Percentiles rank a stretch among this genome's conserved stretches.
These are phyloP conservation scores for Eretmochelys imbricata DNA, from an alignment of 2,113 vertebrate species.

Conservation along the genomic window DNA sequence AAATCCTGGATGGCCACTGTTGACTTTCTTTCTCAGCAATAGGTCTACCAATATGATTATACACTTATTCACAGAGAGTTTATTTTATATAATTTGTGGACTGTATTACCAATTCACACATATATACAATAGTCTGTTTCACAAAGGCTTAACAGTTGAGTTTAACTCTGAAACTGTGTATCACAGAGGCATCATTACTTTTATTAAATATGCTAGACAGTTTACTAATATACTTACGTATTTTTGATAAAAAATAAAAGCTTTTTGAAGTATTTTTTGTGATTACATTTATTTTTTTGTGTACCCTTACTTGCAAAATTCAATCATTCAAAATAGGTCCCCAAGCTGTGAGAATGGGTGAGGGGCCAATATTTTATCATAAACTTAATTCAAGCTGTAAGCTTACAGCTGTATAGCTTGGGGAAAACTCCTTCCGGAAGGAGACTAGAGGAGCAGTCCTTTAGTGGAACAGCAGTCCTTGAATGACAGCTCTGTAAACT, in stretches of 20 bases:
- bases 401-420: neutral
- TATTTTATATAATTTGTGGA: neutral
- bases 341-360: neutral
- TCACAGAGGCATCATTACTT: neutral
- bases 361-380: neutral
- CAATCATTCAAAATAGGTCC: neutral
- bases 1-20: neutral
- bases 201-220: neutral
- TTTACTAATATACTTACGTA: neutral
- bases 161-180: neutral
- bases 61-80: neutral
- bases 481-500: neutral
- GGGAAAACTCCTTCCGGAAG: neutral
- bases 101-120: neutral
- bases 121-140: neutral
- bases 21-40: neutral
- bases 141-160: neutral
- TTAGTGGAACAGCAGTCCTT: neutral
- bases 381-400: neutral
- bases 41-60: neutral
- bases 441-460: neutral
- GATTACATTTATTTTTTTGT: neutral
- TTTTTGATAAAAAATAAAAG: neutral
- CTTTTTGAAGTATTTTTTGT: neutral
- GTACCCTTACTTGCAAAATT: neutral